Evolutionary conservation across 2,797 vertebrate species (phyloP), one percentile per base, ranked within the genome.

Genomic region (Phyllotis vaccarum): DNA sequence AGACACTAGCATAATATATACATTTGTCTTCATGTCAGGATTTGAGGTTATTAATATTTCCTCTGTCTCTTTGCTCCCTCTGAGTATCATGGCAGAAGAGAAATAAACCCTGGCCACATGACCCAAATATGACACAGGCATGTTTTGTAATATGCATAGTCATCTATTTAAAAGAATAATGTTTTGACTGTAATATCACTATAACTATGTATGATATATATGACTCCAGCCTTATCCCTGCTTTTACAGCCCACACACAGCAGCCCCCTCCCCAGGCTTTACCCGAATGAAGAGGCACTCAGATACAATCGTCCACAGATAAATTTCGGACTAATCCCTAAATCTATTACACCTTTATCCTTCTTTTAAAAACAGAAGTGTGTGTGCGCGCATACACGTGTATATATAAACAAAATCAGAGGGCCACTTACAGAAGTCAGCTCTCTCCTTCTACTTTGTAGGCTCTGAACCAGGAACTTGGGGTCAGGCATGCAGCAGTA

Each of bases 111-210:
- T 79, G 66, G 34, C 52, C 13, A 43, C 56, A 34, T 5, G 56
- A 56, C 24, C 12, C 24, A 79, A 66, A 34, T 37, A 88, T 19
- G 52, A 62, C n/a, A 31, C 83, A 24, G 34, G 14, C 29, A 62
- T 49, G 40, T 78, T 92, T 95, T 60, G 49, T 74, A 29, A 82
- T 6, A 79, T 2, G 6, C 43, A n/a, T 3, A 72, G 54, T 10
- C 11, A 60, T 43, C 34, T 43, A 43, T 14, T 85, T 87, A 34
- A 81, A 94, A 94, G 34, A 93, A 60, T 60, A 75, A 54, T 14
- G 72, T 46, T 95, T 90, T 86, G 46, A 90, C 46, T 80, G 52
- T 88, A 13, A 16, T 46, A 70, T 52, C 9, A 31, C 37, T 43
- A 86, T 37, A n/a, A n/a, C n/a, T n/a, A n/a, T n/a, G n/a, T n/a